Evolutionary conservation across 2,888 invertebrate species (phyloP), one percentile per base, ranked within the genome.

Genomic region (Spodoptera exigua): DNA sequence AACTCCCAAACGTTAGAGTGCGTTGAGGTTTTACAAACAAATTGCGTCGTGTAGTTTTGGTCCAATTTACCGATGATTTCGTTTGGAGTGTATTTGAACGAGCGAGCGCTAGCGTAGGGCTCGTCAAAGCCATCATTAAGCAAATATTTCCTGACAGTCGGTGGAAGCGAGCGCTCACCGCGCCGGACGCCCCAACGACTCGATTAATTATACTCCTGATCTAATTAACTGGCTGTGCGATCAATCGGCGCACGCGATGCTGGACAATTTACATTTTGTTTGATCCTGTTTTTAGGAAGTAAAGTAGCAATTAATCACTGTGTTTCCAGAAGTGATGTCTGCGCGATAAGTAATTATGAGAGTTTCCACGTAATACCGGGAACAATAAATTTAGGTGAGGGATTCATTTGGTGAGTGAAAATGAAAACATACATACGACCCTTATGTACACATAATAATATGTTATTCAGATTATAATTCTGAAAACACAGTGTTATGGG

Each of bases 181-280:
- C 69, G 43, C 49, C 52, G 51, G 57, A 65, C 70, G 69, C 76
- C 48, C 60, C 70, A 71, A 77, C 77, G 75, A 80, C 74, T 82
- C 78, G 67, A 85, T 85, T 86, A 83, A 87, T 86, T 86, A 85
- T 77, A 69, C 70, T 70, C 40, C 60, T 73, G 72, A 80, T 83
- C 79, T 86, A 86, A 88, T 87, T 88, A 83, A 72, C 79, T 73
- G 61, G 63, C 52, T 57, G 60, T 68, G 55, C 75, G 66, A 80
- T 78, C 81, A 81, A 80, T 81, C 73, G 74, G 72, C 48, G 66
- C 76, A 78, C 59, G 54, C 60, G 55, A 67, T 70, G 52, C 55
- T 65, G 51, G 46, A 62, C 45, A 51, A 72, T 72, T 78, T 69
- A 49, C 70, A 70, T 76, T 75, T 68, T 64, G 62, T 68, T 75